Percentiles rank a stretch among this genome's conserved stretches.
These are phyloP conservation scores for Heliconius ismenius DNA, from an alignment of 2,888 invertebrate species.

Conservation along the genomic window DNA sequence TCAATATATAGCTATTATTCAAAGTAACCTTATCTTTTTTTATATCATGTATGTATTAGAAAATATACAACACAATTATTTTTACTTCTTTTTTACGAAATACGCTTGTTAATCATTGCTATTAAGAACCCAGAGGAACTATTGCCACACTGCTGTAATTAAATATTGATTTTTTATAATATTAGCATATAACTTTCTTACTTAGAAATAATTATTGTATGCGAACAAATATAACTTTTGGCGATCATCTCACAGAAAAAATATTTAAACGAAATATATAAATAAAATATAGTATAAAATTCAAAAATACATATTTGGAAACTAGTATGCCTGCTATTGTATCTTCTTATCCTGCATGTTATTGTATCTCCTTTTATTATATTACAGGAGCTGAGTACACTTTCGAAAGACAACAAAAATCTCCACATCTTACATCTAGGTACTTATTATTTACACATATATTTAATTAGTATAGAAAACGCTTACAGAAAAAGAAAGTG, in stretches of 20 bases:
- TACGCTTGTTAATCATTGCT: background rate
- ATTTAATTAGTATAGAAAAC: background rate
- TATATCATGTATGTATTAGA: background rate
- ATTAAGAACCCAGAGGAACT: background rate
- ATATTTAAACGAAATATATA: background rate
- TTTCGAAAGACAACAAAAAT: slow-evolving; percentile 83
- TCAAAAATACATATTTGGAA: background rate
- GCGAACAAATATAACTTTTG: background rate
- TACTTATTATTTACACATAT: slow-evolving; percentile 58
- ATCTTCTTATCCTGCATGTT: too few relatives aligned
- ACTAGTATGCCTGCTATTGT: too few relatives aligned
- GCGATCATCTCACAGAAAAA: background rate
- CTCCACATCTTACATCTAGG: slow-evolving; percentile 88
- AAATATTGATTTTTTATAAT: background rate
- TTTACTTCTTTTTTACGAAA: too few relatives aligned
- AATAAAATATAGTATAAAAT: slow-evolving; percentile 14
- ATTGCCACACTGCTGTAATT: background rate
- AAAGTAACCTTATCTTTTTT: background rate
- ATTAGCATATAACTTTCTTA: background rate
- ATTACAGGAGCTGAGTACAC: slow-evolving; percentile 84
- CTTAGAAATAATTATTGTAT: background rate
- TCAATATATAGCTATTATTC: too few relatives aligned
- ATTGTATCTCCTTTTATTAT: background rate
- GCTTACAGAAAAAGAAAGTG: background rate
- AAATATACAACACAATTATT: background rate